Conservation (phyloP, 1,140 invertebrate genomes). For the Dinoponera quadriceps region DNA sequence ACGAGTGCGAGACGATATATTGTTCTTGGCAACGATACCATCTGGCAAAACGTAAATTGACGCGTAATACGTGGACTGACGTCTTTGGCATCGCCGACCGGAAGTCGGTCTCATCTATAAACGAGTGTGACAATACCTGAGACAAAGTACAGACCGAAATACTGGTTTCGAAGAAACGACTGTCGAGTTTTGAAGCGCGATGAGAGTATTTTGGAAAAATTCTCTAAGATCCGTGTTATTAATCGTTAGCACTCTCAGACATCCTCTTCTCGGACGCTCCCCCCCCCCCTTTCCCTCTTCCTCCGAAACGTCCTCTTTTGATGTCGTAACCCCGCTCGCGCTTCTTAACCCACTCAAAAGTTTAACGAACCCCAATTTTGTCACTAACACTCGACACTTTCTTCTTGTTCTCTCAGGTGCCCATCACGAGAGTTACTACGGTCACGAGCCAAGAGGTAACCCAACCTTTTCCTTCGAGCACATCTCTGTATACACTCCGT, state of each 20-base stretch:
- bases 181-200: neutral
- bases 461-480: slow-evolving; percentile 65
- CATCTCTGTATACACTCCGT: slow-evolving; percentile 55
- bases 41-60: neutral
- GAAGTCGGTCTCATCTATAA: slow-evolving; percentile 9
- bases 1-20: neutral
- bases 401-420: slow-evolving; percentile 74
- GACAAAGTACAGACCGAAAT: slow-evolving; percentile 1
- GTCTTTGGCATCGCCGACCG: slow-evolving; percentile 17
- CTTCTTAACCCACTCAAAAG: slow-evolving; percentile 55
- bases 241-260: slow-evolving; percentile 3
- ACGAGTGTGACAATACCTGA: slow-evolving; percentile 20
- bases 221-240: slow-evolving; percentile 3
- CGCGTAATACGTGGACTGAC: slow-evolving; percentile 26
- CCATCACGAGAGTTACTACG: slow-evolving; percentile 79
- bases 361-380: slow-evolving; percentile 67
- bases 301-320: neutral
- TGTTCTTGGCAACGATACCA: slow-evolving; percentile 16
- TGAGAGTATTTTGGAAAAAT: slow-evolving; percentile 2
- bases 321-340: slow-evolving; percentile 12
- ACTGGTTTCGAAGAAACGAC: slow-evolving; percentile 16
- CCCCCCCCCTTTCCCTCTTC: no score
- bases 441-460: slow-evolving; percentile 81
- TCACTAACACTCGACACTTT: slow-evolving; percentile 70
- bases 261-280: no score